Conservation (phyloP, 2,113 vertebrate genomes). For the Clarias gariepinus region DNA sequence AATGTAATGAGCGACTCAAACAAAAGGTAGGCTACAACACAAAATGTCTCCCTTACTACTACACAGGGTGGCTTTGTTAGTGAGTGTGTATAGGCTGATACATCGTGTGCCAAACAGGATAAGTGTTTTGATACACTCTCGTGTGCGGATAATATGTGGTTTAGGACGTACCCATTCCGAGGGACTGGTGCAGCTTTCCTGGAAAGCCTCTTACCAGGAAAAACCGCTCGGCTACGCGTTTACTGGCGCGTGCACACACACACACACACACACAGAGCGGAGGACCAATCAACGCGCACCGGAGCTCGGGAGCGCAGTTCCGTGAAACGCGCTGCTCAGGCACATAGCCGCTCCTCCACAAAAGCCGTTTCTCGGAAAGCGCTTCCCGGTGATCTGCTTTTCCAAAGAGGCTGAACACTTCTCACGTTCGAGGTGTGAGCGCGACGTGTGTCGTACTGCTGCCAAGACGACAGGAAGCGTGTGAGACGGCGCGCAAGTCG, state of each 20-base stretch:
- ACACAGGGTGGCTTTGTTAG: background rate
- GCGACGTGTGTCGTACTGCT: background rate
- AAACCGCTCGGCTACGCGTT: conserved; percentile 53
- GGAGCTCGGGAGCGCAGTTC: conserved; percentile 46
- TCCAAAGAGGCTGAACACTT: background rate
- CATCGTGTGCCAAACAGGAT: background rate
- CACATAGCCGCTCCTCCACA: conserved; percentile 5
- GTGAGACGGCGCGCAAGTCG: background rate
- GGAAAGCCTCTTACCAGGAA: conserved; percentile 66
- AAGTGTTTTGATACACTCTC: background rate
- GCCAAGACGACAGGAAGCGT: background rate
- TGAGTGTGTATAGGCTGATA: background rate
- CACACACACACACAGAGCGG: background rate
- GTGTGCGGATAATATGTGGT: background rate
- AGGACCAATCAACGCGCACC: conserved; percentile 23
- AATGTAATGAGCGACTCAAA: no score
- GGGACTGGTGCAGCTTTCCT: conserved; percentile 61
- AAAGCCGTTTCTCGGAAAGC: conserved; percentile 15
- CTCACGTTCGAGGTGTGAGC: background rate
- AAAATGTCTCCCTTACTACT: background rate
- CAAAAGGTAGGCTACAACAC: background rate
- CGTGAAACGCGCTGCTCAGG: conserved; percentile 34
- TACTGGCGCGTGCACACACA: conserved; percentile 42
- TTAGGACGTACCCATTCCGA: conserved; percentile 43
- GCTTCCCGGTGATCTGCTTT: background rate